These are phyloP conservation scores for rat (Rattus norvegicus) DNA, from an alignment of 2,113 vertebrate genomes.

Conservation along the genomic window DNA sequence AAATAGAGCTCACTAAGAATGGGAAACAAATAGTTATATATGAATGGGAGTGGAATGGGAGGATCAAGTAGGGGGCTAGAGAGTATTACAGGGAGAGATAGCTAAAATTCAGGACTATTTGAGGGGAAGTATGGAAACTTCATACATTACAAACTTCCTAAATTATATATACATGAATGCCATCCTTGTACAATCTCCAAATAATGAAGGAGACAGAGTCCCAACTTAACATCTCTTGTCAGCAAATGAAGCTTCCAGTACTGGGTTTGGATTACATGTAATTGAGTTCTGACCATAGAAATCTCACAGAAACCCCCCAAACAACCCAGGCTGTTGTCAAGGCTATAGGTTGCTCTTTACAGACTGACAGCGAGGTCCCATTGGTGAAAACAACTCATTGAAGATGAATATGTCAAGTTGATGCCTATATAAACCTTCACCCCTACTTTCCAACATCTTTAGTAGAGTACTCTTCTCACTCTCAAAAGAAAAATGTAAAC, in stretches of 20 bases:
- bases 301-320: neutral
- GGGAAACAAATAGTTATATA: neutral
- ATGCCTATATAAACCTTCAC: neutral
- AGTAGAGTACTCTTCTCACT: neutral
- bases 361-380: neutral
- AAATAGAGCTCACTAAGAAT: neutral
- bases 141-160: neutral
- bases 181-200: neutral
- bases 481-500: neutral
- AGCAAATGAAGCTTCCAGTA: neutral
- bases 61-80: neutral
- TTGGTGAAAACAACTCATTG: neutral
- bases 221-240: neutral
- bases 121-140: neutral
- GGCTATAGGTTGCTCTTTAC: neutral
- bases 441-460: neutral
- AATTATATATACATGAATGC: neutral
- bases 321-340: neutral
- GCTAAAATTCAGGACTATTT: neutral
- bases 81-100: neutral
- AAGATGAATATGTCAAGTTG: neutral
- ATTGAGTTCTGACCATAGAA: neutral
- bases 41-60: neutral
- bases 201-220: neutral
- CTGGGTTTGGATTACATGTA: neutral